phyloP scores from a whole-genome alignment of 2,888 invertebrate genomes.

The Hypercompe scribonia region DNA sequence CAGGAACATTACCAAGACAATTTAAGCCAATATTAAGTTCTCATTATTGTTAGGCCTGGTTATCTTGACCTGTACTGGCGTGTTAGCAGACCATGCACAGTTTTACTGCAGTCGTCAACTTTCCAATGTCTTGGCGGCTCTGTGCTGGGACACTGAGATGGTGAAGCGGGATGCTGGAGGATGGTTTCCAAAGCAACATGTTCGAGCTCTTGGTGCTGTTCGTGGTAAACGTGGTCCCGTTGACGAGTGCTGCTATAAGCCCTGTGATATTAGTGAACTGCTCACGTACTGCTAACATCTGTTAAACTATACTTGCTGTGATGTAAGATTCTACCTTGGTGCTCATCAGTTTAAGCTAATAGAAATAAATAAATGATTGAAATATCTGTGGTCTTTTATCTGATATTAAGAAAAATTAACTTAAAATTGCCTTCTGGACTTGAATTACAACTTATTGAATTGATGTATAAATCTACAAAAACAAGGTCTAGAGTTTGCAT shows the following conservation, averaged over 20 bases:
- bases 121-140: background rate
- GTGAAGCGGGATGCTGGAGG: constrained; percentile 24
- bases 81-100: background rate
- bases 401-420: too few relatives aligned
- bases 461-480: too few relatives aligned
- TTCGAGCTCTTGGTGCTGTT: constrained; percentile 25
- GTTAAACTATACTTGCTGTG: too few relatives aligned
- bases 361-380: constrained; percentile 1
- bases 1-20: background rate
- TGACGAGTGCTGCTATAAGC: constrained; percentile 45
- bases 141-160: constrained; percentile 27
- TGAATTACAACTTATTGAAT: too few relatives aligned
- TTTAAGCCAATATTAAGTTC: background rate
- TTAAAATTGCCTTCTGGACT: too few relatives aligned
- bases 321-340: too few relatives aligned
- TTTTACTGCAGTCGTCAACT: background rate
- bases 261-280: constrained; percentile 38
- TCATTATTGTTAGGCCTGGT: background rate
- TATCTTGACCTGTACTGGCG: background rate
- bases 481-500: too few relatives aligned
- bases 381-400: too few relatives aligned
- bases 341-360: too few relatives aligned
- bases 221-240: constrained; percentile 39
- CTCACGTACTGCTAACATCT: constrained; percentile 20
- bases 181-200: constrained; percentile 34